These are phyloP conservation scores for Empidonax traillii DNA, from an alignment of 2,113 vertebrate genomes.

Conservation along the genomic window DNA sequence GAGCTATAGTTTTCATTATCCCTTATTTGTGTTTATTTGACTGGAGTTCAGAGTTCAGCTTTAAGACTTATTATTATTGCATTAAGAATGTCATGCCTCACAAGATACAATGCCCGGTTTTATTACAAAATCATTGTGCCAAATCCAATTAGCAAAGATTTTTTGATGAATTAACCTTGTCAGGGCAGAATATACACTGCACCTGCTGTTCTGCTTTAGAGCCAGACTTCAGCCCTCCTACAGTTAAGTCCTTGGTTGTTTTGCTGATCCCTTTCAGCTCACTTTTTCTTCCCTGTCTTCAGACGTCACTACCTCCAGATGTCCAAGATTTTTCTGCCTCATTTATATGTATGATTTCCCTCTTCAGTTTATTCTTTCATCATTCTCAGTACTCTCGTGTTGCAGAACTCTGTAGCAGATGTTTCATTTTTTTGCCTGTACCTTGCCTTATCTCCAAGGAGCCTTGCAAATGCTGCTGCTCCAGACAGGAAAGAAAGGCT, in stretches of 20 bases:
- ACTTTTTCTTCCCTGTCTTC: constrained; percentile 4
- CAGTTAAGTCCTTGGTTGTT: neutral
- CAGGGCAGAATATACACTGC: neutral
- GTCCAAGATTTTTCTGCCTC: constrained; percentile 28
- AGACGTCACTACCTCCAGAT: constrained; percentile 29
- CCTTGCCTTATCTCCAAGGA: constrained; percentile 5
- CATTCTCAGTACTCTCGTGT: neutral
- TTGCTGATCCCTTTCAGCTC: constrained; percentile 30
- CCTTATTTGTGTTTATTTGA: neutral
- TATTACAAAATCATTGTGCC: neutral
- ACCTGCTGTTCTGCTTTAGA: constrained; percentile 26
- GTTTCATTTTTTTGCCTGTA: constrained; percentile 16
- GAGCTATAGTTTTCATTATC: neutral
- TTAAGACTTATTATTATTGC: neutral
- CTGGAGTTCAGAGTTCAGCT: neutral
- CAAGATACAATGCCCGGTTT: neutral
- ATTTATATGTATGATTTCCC: constrained; percentile 35
- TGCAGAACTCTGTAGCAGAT: constrained; percentile 17
- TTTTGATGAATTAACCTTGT: constrained; percentile 55
- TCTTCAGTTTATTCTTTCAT: constrained; percentile 37
- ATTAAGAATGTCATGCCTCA: neutral
- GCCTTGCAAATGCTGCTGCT: neutral
- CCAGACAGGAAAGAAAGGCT: neutral
- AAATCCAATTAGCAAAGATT: constrained; percentile 56
- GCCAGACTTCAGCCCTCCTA: constrained; percentile 24